These are phyloP conservation scores for Crossaster papposus DNA, from an alignment of 53 echinoderm and acorn worm species.

Conservation along the genomic window DNA sequence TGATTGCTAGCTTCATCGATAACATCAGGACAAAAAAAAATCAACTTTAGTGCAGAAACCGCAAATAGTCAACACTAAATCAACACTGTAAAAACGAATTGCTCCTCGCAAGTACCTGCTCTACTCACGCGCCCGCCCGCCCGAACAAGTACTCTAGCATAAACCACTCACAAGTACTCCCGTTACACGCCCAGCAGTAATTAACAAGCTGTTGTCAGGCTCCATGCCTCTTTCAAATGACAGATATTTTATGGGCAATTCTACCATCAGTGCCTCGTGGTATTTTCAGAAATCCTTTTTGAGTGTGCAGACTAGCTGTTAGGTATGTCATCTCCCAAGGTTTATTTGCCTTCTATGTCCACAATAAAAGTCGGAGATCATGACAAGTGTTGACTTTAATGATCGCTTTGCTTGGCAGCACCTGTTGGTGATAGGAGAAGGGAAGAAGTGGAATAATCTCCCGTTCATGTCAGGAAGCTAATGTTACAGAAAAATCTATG, in stretches of 20 bases:
- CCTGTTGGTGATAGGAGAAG: conserved; percentile 11
- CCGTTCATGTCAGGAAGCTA: background rate
- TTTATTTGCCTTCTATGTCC: background rate
- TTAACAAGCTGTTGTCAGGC: background rate
- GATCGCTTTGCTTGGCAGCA: conserved; percentile 19
- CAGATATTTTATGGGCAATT: background rate
- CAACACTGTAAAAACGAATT: no score
- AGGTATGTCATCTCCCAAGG: background rate
- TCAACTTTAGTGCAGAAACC: no score
- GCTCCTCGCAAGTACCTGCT: no score
- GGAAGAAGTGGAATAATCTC: background rate
- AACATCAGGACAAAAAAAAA: no score
- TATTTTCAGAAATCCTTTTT: background rate
- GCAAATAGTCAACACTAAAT: no score
- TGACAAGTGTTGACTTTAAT: conserved; percentile 51
- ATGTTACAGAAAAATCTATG: background rate
- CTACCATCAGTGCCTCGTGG: background rate
- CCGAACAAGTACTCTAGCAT: no score
- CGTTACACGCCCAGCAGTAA: background rate
- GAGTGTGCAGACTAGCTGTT: background rate
- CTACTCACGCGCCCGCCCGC: no score
- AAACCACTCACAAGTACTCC: no score
- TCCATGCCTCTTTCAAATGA: background rate
- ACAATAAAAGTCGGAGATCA: conserved; percentile 48
- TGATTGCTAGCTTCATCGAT: no score